A percentile compares a stretch with the other conserved stretches of the same genome.
These are phyloP conservation scores for Dryas iulia DNA, from an alignment of 1,140 invertebrate species.

Conservation along the genomic window DNA sequence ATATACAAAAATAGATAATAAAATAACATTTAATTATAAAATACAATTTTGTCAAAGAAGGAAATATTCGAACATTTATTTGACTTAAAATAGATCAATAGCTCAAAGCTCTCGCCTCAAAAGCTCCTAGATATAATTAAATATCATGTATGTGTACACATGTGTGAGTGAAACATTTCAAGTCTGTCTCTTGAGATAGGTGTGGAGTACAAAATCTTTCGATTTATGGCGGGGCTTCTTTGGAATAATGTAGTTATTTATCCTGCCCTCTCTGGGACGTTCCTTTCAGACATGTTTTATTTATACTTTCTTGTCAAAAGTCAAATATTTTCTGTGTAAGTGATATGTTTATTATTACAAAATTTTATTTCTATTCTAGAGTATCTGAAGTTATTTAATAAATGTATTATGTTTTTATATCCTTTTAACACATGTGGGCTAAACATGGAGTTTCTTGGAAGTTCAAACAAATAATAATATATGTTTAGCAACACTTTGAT, in stretches of 20 bases:
- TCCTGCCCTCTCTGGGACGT: neutral
- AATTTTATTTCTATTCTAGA: too few species aligned
- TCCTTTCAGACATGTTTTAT: neutral
- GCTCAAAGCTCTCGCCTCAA: neutral
- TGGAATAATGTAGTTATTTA: neutral
- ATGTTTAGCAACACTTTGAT: constrained; percentile 3
- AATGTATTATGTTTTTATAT: neutral
- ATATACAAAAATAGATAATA: too few species aligned
- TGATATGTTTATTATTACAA: too few species aligned
- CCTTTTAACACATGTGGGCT: neutral
- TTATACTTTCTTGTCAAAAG: neutral
- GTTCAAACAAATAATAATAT: neutral
- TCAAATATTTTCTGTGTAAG: too few species aligned
- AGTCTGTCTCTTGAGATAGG: neutral
- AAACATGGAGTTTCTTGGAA: neutral
- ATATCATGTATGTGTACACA: neutral
- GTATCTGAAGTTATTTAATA: too few species aligned
- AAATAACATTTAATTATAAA: neutral
- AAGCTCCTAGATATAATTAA: neutral
- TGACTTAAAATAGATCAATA: neutral
- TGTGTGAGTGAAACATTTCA: neutral
- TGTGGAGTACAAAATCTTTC: neutral
- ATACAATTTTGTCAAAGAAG: too few species aligned
- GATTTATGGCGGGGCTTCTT: neutral
- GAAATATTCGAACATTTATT: neutral